phyloP scores from a whole-genome alignment of 2,113 vertebrate species.

The Mohoua ochrocephala region DNA sequence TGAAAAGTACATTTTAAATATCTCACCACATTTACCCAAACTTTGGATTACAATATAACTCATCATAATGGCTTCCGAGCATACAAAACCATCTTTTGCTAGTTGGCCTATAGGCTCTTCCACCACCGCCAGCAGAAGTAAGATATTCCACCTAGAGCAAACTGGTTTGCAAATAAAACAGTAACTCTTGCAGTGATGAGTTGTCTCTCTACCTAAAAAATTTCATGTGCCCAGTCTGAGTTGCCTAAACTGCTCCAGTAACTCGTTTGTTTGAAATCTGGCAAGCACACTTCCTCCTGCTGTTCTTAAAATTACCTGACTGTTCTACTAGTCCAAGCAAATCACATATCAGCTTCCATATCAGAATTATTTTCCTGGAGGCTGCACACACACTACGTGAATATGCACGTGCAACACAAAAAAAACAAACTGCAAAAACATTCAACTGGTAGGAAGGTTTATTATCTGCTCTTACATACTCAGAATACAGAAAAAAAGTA shows the following conservation, averaged over 20 bases:
- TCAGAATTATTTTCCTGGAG: neutral
- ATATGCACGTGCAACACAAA: neutral
- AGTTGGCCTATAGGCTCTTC: neutral
- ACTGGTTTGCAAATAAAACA: neutral
- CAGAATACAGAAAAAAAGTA: neutral
- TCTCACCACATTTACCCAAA: neutral
- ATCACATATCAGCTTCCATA: neutral
- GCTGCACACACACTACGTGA: accelerated
- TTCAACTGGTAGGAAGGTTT: neutral
- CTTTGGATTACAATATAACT: neutral
- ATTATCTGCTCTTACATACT: neutral
- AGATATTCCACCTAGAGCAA: neutral
- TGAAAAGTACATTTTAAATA: neutral
- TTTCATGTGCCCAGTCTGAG: neutral
- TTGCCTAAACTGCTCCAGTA: neutral
- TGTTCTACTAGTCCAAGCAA: neutral
- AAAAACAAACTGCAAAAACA: neutral
- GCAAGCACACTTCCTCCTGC: neutral
- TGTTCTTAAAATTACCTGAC: neutral
- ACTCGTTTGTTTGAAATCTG: neutral
- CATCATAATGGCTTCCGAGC: neutral
- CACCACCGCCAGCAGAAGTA: neutral
- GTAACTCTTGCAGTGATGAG: neutral
- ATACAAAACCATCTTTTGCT: neutral
- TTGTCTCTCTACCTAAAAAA: neutral